Evolutionary conservation across 2,797 vertebrate genomes (phyloP).

Genomic region (Gymnothorax javanicus): DNA sequence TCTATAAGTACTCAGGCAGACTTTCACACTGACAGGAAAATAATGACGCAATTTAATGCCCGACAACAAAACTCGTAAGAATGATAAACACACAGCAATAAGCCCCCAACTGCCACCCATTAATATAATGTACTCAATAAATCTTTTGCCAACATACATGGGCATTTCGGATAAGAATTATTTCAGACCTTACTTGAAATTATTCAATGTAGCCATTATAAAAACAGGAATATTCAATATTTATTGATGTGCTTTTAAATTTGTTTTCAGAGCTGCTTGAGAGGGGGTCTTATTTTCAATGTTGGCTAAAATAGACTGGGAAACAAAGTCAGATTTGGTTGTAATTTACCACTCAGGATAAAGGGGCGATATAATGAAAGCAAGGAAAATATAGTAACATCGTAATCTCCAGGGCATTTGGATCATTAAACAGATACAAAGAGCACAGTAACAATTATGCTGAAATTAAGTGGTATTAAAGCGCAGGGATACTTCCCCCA

Average conservation of each 20-base stretch:
- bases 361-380: background rate
- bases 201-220: background rate
- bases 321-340: background rate
- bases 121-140: background rate
- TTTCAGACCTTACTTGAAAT: background rate
- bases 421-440: conserved; percentile 15
- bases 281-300: background rate
- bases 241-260: background rate
- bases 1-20: background rate
- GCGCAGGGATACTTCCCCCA: background rate
- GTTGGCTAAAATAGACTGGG: background rate
- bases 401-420: background rate
- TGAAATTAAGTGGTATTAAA: conserved; percentile 16
- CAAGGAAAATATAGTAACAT: background rate
- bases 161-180: background rate
- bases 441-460: conserved; percentile 7
- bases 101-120: background rate
- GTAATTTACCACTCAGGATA: background rate
- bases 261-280: background rate
- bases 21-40: background rate
- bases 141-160: background rate
- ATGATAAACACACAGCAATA: conserved; percentile 17
- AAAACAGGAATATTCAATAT: background rate
- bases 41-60: conserved; percentile 4
- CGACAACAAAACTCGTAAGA: background rate